phyloP scores from a whole-genome alignment of 2,113 vertebrate species.

The Eudyptes chrysolophus region DNA sequence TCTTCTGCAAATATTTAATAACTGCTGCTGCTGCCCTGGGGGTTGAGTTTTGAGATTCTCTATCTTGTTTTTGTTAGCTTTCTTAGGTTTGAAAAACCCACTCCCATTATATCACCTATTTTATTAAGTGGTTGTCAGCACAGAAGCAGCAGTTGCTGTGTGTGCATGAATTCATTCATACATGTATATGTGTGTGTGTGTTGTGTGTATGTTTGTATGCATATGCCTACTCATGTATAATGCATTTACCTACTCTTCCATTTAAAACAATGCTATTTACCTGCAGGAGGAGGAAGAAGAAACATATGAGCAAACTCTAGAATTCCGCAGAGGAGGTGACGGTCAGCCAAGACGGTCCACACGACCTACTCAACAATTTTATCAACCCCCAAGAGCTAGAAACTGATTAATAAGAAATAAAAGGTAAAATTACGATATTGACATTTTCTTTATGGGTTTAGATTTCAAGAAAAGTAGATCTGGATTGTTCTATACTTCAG shows the following conservation, averaged over 20 bases:
- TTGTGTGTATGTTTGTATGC: neutral
- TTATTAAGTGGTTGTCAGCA: neutral
- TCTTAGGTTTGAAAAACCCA: neutral
- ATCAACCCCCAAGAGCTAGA: slow-evolving; percentile 94
- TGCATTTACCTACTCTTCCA: neutral
- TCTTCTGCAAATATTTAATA: neutral
- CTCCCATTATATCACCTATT: neutral
- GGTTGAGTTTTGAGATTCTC: neutral
- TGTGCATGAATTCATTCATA: neutral
- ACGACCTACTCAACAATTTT: slow-evolving; percentile 95
- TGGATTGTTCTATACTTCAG: neutral
- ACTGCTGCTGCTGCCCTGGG: neutral
- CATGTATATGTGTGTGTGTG: neutral
- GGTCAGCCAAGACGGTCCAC: slow-evolving; percentile 89
- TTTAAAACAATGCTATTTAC: slow-evolving; percentile 71
- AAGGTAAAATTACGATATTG: slow-evolving; percentile 51
- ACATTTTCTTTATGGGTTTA: neutral
- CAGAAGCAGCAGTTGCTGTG: neutral
- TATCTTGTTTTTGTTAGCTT: neutral
- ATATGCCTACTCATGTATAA: neutral
- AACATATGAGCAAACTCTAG: slow-evolving; percentile 91
- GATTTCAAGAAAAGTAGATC: neutral
- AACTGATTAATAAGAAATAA: slow-evolving; percentile 77
- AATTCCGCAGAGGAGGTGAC: slow-evolving; percentile 93
- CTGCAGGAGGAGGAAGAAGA: slow-evolving; percentile 93